phyloP scores from a whole-genome alignment of 2,113 vertebrate species.

The Menura novaehollandiae region DNA sequence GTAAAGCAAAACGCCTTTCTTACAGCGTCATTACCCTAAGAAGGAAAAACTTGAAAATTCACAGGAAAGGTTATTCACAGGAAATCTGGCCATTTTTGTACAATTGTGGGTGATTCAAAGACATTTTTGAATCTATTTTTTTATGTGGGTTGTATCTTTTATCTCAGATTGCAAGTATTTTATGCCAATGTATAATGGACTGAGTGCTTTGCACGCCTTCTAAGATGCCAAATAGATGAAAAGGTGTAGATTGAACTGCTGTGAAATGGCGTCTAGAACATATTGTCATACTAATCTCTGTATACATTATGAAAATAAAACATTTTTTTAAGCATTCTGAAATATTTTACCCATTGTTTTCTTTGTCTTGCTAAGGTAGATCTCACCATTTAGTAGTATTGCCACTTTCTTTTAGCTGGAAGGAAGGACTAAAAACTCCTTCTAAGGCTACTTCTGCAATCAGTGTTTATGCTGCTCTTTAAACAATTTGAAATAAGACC shows the following conservation, averaged over 20 bases:
- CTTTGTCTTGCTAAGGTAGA: not conserved
- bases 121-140: not conserved
- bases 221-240: not conserved
- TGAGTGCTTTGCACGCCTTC: not conserved
- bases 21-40: not conserved
- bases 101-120: not conserved
- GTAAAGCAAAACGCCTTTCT: not conserved
- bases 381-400: not conserved
- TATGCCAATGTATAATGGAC: not conserved
- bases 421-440: slow-evolving; percentile 5
- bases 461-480: slow-evolving; percentile 55
- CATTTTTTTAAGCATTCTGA: not conserved
- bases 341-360: not conserved
- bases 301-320: not conserved
- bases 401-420: not conserved
- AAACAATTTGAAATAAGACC: slow-evolving; percentile 51
- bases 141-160: not conserved
- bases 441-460: slow-evolving; percentile 7
- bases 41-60: not conserved
- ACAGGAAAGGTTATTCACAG: not conserved
- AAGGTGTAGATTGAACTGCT: not conserved
- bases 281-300: not conserved
- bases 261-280: not conserved
- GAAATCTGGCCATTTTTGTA: not conserved
- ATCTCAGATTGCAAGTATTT: not conserved